phyloP scores from a whole-genome alignment of 2,113 vertebrate genomes.

The Meleagris gallopavo region DNA sequence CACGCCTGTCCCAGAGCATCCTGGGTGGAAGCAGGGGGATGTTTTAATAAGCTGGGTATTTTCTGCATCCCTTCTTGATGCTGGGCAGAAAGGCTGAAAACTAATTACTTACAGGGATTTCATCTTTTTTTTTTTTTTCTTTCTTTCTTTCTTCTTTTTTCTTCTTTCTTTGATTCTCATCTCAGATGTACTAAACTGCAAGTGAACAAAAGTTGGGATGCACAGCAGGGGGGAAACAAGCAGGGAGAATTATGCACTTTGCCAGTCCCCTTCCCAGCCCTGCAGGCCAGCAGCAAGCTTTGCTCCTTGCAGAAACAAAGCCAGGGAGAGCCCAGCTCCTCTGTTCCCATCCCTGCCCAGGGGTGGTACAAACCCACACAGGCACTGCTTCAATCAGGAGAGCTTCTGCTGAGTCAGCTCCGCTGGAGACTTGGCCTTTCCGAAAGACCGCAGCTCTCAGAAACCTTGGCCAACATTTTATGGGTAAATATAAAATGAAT shows the following conservation, averaged over 20 bases:
- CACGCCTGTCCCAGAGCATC: neutral
- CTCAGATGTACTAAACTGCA: neutral
- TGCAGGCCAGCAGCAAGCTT: neutral
- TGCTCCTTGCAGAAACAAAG: neutral
- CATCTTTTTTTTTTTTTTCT: neutral
- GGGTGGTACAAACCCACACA: neutral
- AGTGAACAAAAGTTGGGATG: neutral
- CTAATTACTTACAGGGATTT: conserved; percentile 7
- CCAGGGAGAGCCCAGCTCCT: neutral
- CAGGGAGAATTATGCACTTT: neutral
- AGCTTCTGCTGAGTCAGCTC: conserved; percentile 64
- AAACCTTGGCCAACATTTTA: neutral
- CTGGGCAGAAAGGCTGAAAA: conserved; percentile 26
- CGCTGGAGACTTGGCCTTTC: conserved; percentile 22
- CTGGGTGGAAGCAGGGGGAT: neutral
- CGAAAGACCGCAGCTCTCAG: neutral
- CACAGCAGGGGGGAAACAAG: neutral
- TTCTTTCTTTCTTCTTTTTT: neutral
- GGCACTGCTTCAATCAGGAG: neutral
- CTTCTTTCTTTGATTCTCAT: neutral
- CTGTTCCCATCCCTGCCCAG: neutral
- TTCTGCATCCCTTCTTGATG: neutral
- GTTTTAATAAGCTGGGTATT: neutral
- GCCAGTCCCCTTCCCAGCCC: neutral
- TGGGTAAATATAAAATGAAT: conserved; percentile 50